Percentiles rank a stretch among this genome's conserved stretches.
Evolutionary conservation across 2,888 invertebrate genomes (phyloP).

Genomic region (Lysandra coridon): DNA sequence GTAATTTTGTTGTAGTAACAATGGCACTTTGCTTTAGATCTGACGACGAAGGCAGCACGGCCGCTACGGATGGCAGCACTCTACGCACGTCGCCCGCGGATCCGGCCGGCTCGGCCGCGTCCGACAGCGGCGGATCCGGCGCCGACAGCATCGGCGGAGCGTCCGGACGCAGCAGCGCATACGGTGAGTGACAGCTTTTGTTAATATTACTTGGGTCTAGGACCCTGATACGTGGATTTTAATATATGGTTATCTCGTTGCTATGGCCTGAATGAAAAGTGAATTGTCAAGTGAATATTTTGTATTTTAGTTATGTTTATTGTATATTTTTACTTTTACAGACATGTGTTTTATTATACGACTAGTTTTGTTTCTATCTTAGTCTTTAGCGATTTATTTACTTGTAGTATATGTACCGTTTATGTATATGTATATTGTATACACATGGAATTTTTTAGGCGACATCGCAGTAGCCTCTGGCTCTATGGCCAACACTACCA

Average conservation of each 20-base stretch:
- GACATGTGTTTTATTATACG: neutral
- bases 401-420: neutral
- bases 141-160: constrained; percentile 96
- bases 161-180: constrained; percentile 95
- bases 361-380: constrained; percentile 8
- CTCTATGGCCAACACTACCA: constrained; percentile 52
- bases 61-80: constrained; percentile 96
- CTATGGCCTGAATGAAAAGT: neutral
- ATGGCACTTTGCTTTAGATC: constrained; percentile 78
- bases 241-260: neutral
- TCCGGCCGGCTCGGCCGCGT: constrained; percentile 81
- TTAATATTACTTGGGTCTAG: too few species aligned
- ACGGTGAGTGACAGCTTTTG: constrained; percentile 74
- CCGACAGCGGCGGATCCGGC: constrained; percentile 95
- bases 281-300: neutral
- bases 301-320: neutral
- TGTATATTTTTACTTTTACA: neutral
- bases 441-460: constrained; percentile 58
- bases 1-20: too few species aligned
- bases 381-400: neutral
- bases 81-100: constrained; percentile 82
- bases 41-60: constrained; percentile 97
- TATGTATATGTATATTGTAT: constrained; percentile 34
- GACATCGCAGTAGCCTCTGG: constrained; percentile 64
- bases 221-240: too few species aligned